These are phyloP conservation scores for Papilio protenor DNA, from an alignment of 2,888 invertebrate genomes.

Conservation along the genomic window DNA sequence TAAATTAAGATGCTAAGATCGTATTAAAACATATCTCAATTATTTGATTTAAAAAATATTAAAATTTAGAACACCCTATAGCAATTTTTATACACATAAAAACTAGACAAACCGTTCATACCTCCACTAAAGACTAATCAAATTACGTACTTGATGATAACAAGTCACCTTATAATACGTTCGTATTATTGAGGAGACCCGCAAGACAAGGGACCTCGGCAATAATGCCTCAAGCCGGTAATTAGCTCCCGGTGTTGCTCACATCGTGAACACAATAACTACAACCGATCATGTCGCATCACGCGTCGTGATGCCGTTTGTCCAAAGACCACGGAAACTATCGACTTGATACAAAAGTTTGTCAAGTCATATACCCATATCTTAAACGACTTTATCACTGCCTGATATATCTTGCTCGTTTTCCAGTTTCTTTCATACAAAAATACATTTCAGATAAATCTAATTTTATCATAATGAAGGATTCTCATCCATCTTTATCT, in stretches of 20 bases:
- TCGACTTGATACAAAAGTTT: background rate
- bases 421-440: too few species aligned
- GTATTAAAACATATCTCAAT: background rate
- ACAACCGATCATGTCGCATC: slow-evolving; percentile 26
- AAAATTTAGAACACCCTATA: background rate
- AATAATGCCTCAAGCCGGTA: slow-evolving; percentile 19
- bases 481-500: background rate
- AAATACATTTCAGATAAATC: background rate
- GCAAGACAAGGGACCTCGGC: slow-evolving; percentile 1
- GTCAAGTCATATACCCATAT: background rate
- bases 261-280: slow-evolving; percentile 5
- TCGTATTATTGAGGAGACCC: background rate
- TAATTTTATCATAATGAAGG: background rate
- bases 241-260: slow-evolving; percentile 32
- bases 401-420: too few species aligned
- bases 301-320: slow-evolving; percentile 22
- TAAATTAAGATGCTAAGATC: too few species aligned
- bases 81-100: background rate
- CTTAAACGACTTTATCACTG: background rate
- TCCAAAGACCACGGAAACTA: slow-evolving; percentile 3
- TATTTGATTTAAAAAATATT: background rate
- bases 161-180: slow-evolving; percentile 10
- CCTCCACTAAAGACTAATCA: background rate
- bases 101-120: background rate
- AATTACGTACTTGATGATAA: background rate